These are phyloP conservation scores for Palythoa grandiflora DNA, from an alignment of 92 coral and sea anemone species.

Conservation along the genomic window DNA sequence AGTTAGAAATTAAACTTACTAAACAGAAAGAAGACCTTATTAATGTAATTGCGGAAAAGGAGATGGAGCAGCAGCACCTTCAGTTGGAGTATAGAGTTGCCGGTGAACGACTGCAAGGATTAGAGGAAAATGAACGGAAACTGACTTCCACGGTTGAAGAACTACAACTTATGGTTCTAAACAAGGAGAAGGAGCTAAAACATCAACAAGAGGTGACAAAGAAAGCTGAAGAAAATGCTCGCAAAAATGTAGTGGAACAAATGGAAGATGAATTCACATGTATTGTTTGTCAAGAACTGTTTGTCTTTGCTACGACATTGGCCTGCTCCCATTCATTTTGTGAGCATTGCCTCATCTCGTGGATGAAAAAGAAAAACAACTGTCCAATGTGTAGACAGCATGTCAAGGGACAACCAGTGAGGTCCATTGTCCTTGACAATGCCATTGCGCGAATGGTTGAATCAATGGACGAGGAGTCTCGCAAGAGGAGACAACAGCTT, in stretches of 20 bases:
- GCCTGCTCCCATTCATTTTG: slow-evolving; percentile 97
- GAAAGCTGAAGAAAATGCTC: slow-evolving; percentile 87
- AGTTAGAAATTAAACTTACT: slow-evolving; percentile 77
- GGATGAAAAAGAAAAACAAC: slow-evolving; percentile 89
- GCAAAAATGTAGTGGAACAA: slow-evolving; percentile 89
- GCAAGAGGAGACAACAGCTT: slow-evolving; percentile 76
- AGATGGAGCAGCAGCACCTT: slow-evolving; percentile 76
- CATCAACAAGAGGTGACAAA: slow-evolving; percentile 91
- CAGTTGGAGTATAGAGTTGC: slow-evolving; percentile 83
- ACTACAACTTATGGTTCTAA: slow-evolving; percentile 75
- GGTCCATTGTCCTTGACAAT: slow-evolving; percentile 96
- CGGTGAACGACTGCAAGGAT: slow-evolving; percentile 76
- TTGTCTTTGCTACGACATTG: slow-evolving; percentile 87
- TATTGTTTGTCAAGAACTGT: slow-evolving; percentile 93
- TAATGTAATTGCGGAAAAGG: slow-evolving; percentile 86
- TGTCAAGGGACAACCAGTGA: slow-evolving; percentile 79
- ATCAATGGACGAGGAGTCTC: slow-evolving; percentile 92
- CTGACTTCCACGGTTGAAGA: slow-evolving; percentile 80
- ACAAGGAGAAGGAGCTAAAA: slow-evolving; percentile 79
- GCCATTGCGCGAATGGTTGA: slow-evolving; percentile 97
- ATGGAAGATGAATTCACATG: slow-evolving; percentile 99
- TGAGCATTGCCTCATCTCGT: slow-evolving; percentile 87
- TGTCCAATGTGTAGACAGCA: slow-evolving; percentile 96
- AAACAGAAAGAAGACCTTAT: slow-evolving; percentile 81
- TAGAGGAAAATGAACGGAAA: slow-evolving; percentile 86